Conservation (phyloP, 2,888 invertebrate genomes). For the Malacosoma neustria region DNA sequence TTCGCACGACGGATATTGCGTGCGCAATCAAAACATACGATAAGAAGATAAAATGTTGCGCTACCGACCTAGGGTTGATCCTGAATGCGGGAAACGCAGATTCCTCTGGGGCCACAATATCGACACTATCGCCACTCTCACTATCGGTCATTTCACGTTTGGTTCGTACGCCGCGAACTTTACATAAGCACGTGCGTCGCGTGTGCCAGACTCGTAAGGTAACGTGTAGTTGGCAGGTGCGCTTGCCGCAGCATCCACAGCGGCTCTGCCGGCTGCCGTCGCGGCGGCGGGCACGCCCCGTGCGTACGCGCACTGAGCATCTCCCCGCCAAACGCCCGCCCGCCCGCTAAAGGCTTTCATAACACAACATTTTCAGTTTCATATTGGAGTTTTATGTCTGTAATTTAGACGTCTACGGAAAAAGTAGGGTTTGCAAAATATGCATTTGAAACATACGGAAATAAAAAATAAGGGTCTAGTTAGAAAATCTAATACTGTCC, state of each 20-base stretch:
- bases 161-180: slow-evolving; percentile 18
- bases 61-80: slow-evolving; percentile 60
- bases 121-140: slow-evolving; percentile 52
- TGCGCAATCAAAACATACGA: slow-evolving; percentile 43
- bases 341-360: slow-evolving; percentile 43
- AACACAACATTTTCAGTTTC: slow-evolving; percentile 14
- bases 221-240: slow-evolving; percentile 41
- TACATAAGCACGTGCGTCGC: slow-evolving; percentile 21
- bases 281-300: slow-evolving; percentile 16
- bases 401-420: no score
- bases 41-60: slow-evolving; percentile 46
- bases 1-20: slow-evolving; percentile 48
- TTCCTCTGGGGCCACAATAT: slow-evolving; percentile 22
- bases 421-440: no score
- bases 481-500: no score
- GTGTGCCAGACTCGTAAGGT: slow-evolving; percentile 16
- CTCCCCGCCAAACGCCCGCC: slow-evolving; percentile 53
- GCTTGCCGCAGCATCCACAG: slow-evolving; percentile 62
- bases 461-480: no score
- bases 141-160: slow-evolving; percentile 43
- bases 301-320: slow-evolving; percentile 6
- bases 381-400: no score
- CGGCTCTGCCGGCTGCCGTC: slow-evolving; percentile 41
- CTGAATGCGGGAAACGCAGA: slow-evolving; percentile 38
- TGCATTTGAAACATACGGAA: no score